A percentile compares a stretch with the other conserved stretches of the same genome.
Conservation (phyloP, 2,113 vertebrate genomes). For the Sisor rabdophorus region DNA sequence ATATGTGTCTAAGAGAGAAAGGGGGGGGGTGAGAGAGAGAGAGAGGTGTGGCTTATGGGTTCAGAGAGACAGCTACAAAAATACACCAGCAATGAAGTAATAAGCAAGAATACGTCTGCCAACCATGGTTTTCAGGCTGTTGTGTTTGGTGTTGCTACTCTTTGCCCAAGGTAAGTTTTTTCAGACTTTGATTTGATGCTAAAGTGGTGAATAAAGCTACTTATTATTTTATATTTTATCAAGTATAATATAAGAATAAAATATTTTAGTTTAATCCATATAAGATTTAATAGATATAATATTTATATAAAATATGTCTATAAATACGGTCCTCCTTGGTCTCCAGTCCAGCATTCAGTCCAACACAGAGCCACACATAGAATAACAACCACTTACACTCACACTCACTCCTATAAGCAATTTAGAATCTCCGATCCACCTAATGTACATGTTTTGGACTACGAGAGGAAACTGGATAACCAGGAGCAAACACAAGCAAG, state of each 20-base stretch:
- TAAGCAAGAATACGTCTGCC: neutral
- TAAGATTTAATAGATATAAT: no score
- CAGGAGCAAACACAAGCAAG: no score
- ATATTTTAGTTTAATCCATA: neutral
- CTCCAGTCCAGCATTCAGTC: no score
- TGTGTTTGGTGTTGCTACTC: conserved; percentile 4
- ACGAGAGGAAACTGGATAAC: no score
- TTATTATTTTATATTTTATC: neutral
- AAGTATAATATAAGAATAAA: neutral
- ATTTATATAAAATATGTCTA: neutral
- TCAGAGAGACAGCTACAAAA: neutral
- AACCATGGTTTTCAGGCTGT: neutral
- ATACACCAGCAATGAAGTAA: neutral
- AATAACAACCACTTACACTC: no score
- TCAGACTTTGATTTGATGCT: no score
- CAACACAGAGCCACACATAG: no score
- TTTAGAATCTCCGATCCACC: no score
- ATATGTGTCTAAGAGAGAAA: neutral
- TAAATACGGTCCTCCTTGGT: no score
- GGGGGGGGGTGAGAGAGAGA: neutral
- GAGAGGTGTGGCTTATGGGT: neutral
- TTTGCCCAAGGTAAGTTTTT: conserved; percentile 15
- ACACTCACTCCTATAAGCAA: no score
- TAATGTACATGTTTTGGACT: no score
- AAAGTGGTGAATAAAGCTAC: neutral